A percentile compares a stretch with the other conserved stretches of the same genome.
Conservation (phyloP, 2,888 invertebrate species). For the Eristalinus sepulchralis region DNA sequence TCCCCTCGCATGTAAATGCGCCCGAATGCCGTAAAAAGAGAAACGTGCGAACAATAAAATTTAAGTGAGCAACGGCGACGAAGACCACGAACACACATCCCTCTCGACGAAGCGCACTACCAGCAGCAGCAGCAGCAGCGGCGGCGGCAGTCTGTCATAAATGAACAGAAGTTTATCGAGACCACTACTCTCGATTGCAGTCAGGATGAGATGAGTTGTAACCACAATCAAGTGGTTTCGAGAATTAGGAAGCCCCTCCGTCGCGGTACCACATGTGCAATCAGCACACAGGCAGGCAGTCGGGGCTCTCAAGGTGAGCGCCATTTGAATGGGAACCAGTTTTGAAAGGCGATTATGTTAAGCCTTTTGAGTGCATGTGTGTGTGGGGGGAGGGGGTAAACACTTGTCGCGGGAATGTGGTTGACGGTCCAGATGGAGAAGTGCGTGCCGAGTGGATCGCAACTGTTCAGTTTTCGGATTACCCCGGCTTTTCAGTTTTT, state of each 20-base stretch:
- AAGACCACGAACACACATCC: not conserved
- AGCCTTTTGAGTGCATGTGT: not conserved
- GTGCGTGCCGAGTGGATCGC: constrained; percentile 45
- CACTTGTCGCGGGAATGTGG: not conserved
- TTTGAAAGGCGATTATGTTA: constrained; percentile 31
- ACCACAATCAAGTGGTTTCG: constrained; percentile 18
- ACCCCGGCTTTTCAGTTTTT: not conserved
- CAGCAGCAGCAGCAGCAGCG: not conserved
- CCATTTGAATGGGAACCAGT: constrained; percentile 7
- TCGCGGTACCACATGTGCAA: not conserved
- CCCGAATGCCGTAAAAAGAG: constrained; percentile 4
- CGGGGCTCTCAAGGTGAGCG: not conserved
- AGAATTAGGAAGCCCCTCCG: constrained; percentile 18
- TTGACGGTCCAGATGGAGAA: constrained; percentile 18
- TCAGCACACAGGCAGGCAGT: not conserved
- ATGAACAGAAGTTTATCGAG: constrained; percentile 12
- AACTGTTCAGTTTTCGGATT: constrained; percentile 9
- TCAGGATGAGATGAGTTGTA: constrained; percentile 22
- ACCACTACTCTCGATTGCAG: not conserved
- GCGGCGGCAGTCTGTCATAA: not conserved
- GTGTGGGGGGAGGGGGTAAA: not conserved
- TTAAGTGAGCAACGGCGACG: not conserved
- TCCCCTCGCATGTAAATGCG: constrained; percentile 9
- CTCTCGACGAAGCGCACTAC: not conserved
- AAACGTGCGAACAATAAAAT: constrained; percentile 42